Percentiles rank a stretch among this genome's conserved stretches.
Evolutionary conservation across 2,888 invertebrate genomes (phyloP).

Genomic region (Scelioninae gen. 2): DNA sequence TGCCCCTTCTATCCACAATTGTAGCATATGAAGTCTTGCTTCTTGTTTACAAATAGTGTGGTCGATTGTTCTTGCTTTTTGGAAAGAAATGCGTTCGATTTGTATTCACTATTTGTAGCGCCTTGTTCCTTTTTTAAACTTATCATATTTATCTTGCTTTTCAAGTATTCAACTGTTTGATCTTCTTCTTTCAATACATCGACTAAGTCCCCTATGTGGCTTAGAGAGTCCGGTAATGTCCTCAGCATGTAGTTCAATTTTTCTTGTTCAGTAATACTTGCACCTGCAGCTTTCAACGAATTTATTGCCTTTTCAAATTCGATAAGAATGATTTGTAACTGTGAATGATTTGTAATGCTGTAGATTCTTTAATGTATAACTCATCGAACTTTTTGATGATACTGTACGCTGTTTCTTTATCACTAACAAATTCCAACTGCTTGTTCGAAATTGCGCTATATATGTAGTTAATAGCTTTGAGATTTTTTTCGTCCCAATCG

Average conservation of each 20-base stretch:
- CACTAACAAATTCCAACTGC: constrained; percentile 59
- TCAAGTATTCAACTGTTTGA: constrained; percentile 63
- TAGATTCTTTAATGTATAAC: constrained; percentile 61
- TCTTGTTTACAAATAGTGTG: too few relatives aligned
- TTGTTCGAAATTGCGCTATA: constrained; percentile 54
- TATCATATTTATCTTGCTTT: constrained; percentile 63
- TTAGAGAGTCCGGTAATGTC: constrained; percentile 20
- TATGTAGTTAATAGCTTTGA: constrained; percentile 62
- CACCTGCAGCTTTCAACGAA: constrained; percentile 60
- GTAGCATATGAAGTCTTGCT: not conserved
- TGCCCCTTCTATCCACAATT: not conserved
- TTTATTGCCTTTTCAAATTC: constrained; percentile 51
- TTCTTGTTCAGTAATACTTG: constrained; percentile 22
- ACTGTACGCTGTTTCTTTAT: constrained; percentile 54
- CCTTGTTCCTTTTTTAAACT: too few relatives aligned
- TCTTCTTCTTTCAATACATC: constrained; percentile 60
- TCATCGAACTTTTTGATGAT: constrained; percentile 63
- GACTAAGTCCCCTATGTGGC: constrained; percentile 29
- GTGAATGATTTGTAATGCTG: constrained; percentile 62
- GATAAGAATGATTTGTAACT: constrained; percentile 59
- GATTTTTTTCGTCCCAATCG: constrained; percentile 58
- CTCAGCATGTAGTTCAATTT: constrained; percentile 30
- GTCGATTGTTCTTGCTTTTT: constrained; percentile 14
- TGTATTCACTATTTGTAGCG: too few relatives aligned
- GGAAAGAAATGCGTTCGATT: constrained; percentile 56